Base-by-base conservation (phyloP, 2,888 invertebrate species). In the Muschampia plurimacula region DNA sequence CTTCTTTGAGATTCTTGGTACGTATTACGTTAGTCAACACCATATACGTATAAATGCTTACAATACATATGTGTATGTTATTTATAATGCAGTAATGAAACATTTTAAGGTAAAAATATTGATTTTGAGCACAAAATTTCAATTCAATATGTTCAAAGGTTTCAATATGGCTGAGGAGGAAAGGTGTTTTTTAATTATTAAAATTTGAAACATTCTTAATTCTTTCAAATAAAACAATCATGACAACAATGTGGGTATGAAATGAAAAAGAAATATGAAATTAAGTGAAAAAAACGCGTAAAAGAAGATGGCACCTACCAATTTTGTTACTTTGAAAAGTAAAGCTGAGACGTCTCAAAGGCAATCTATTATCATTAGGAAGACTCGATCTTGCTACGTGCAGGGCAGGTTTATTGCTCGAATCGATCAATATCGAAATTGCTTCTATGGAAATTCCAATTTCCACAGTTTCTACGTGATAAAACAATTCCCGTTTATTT, bases 361-460 rank as follows among this genome's bases (percentile, higher is more conserved):
- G 78, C 77, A 74, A 82, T 82, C 77, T 80, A 81, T 82, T 81
- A 80, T 79, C 79, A 82, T 84, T 82, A 84, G 72, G 74, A 15
- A 75, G 72, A 72, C 73, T 77, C 69, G 74, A 79, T 77, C 74
- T 72, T 76, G 77, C 65, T 77, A 78, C 77, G 77, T 76, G 77
- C 76, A 64, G 64, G 62, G 67, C 72, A 68, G 74, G 65, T 76
- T 78, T 77, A 79, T 77, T 77, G 75, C 72, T 71, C 59, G 67
- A 68, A 71, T 66, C 66, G 59, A 68, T 68, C 60, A 55, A 68
- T 55, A 70, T 65, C 71, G 59, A 66, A 60, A 71, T 59, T 59
- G 65, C 65, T 55, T 36, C 39, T 59, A 59, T 36, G 39, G 46
- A 59, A 22, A 59, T 39, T 59, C 69, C 32, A 64, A 70, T 57